Evolutionary conservation across 2,113 vertebrate species (phyloP), one percentile per base, ranked within the genome.

Genomic region (Dipodomys stephensi): DNA sequence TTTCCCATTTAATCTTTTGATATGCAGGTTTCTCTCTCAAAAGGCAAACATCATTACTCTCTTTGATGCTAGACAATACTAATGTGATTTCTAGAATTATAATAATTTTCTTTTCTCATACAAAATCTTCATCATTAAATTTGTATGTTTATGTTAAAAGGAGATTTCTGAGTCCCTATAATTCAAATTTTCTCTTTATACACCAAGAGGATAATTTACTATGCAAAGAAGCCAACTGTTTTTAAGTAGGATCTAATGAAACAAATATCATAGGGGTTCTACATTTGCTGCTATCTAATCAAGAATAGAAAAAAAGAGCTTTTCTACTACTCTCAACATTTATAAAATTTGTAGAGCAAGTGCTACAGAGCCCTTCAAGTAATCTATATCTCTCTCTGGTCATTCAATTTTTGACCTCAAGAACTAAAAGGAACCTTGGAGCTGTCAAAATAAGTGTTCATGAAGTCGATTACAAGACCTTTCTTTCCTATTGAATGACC

Each of bases 271-370:
- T 15, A 90, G 32, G 27, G 71, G 4, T 57, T 71, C 23, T 91
- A 4, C 27, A 7, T 16, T 77, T 96, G 91, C 69, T 20, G 53
- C 13, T 64, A 91, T 95, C n/a, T 94, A 67, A 71, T 65, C 64
- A 7, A 53, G 60, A 84, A 87, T 12, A 32, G 9, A 0, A 32
- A 46, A 16, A 84, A 71, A 76, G 15, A 49, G 6, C 25, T 93
- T 73, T 46, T 78, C 62, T 87, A 77, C 60, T 22, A 84, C n/a
- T 10, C 19, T 92, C 12, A 0, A 13, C 93, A 74, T 92, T 92
- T 92, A 89, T 81, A 86, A 93, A 92, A 94, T 92, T 72, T 71
- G 60, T 35, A 53, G 2, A 81, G 49, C 20, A 53, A 78, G 12
- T 68, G 16, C 79, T 65, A 1, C 67, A 53, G 72, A 90, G 22